Base-by-base conservation (phyloP, 2,888 invertebrate genomes). In the Cryptocephalus moraei region DNA sequence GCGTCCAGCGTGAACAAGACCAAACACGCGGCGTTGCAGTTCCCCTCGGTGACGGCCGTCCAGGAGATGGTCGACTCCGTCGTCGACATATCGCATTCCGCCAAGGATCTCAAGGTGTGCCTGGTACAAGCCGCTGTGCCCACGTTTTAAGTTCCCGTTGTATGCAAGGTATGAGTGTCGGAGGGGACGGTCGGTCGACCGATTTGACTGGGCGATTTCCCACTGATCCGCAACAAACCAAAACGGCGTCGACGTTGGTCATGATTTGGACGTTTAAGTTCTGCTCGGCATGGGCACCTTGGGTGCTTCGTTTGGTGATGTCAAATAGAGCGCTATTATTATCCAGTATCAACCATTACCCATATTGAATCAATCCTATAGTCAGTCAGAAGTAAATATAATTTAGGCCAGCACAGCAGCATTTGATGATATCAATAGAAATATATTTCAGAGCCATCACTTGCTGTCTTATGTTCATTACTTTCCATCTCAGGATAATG, bases 11-110 rank as follows among this genome's bases (percentile, higher is more conserved):
- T 95, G 1, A 79, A 80, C 22, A 87, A 91, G 64, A 93, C 93
- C 1, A 93, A 93, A 70, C 83, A 83, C 52, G 94, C 94, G 0
- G 93, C 93, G 4, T 80, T 89, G 49, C 88, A 91, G 48, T 94
- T 91, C 69, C 95, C 94, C 0, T 89, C 89, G 62, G 91, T 93
- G 9, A 78, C 79, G 34, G 91, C 91, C 1, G 91, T 93, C 12
- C 90, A 91, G 58, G 89, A 89, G 59, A 94, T 95, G 94, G 91
- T 94, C 8, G 91, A 91, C 64, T 82, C 90, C 6, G 87, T 94
- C 33, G 83, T 90, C 31, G 83, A 85, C 56, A 82, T 95, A 38
- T 91, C 91, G 1, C 84, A 86, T 59, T 76, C 89, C 45, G 91
- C 93, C 9, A 81, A 82, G 58, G 86, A 88, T 59, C 74, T 93